Base-by-base conservation (phyloP, 2,888 invertebrate species). In the Ornithoptera priamus region DNA sequence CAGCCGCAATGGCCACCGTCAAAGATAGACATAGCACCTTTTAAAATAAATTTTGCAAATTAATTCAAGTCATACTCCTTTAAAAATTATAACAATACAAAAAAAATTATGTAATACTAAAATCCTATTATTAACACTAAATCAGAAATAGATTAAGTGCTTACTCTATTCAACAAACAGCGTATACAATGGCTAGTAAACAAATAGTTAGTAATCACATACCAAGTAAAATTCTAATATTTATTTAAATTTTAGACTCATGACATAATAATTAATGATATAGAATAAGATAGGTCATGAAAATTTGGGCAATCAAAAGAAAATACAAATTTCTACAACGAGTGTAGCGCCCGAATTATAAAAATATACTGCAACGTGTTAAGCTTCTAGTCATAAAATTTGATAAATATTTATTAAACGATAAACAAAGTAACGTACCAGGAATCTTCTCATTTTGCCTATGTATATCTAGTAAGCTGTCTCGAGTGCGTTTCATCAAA, bases 401-500 rank as follows among this genome's bases (percentile, higher is more conserved):
- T 15, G 50, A 17, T 15, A 57, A 57, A 20, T 5, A 57, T 8
- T 0, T 39, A 58, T 20, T 58, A 42, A 22, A 46, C 62, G 72
- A 64, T 63, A 15, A 57, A 61, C 62, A 67, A 39, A 67, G 63
- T 30, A 63, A 85, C 91, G 85, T 81, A 92, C 92, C 87, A 90
- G 76, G 76, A 91, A 78, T 73, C 78, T 78, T 73, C 88, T 87
- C 92, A 92, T 92, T 86, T 85, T 80, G 39, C 6, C 10, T 39
- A 39, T 10, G 87, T 85, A 81, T 79, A 80, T 85, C 84, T 79
- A 81, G 81, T 82, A 85, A 78, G 80, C 79, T 80, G 82, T 83
- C 80, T 80, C 82, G 85, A 91, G 86, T 92, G 90, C 87, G 85
- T 77, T 84, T 78, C 82, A 79, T 82, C 79, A 80, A 83, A 80